Evolutionary conservation across 1,140 invertebrate species (phyloP).

Genomic region (Lerema accius): DNA sequence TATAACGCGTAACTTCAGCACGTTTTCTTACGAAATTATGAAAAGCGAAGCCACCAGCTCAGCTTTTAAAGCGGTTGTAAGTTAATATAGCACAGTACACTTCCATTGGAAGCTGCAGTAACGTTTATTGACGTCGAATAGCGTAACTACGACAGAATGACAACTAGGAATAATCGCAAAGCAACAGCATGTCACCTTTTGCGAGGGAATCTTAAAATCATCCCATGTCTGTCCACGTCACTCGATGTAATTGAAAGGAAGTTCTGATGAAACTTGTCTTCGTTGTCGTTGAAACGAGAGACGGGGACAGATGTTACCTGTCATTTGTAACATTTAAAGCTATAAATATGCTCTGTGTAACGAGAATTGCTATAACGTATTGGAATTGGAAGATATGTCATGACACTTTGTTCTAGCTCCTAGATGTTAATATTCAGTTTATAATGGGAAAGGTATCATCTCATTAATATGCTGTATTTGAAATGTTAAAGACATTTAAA

Average conservation of each 20-base stretch:
- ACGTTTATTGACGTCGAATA: slow-evolving; percentile 53
- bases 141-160: slow-evolving; percentile 37
- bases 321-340: slow-evolving; percentile 5
- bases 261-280: slow-evolving; percentile 14
- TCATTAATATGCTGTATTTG: too few relatives aligned
- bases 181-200: slow-evolving; percentile 8
- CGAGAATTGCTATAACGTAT: too few relatives aligned
- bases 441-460: too few relatives aligned
- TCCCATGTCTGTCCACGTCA: slow-evolving; percentile 18
- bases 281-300: not conserved
- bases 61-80: too few relatives aligned
- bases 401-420: too few relatives aligned
- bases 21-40: too few relatives aligned
- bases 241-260: slow-evolving; percentile 15
- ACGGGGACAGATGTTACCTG: slow-evolving; percentile 19
- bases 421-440: too few relatives aligned
- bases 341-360: not conserved
- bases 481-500: too few relatives aligned
- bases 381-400: too few relatives aligned
- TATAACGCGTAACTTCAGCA: too few relatives aligned
- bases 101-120: too few relatives aligned
- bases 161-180: slow-evolving; percentile 45
- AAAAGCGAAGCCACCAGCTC: too few relatives aligned
- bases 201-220: slow-evolving; percentile 17
- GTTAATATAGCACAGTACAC: not conserved